phyloP scores from a whole-genome alignment of 2,113 vertebrate species.

The Jacana jacana region DNA sequence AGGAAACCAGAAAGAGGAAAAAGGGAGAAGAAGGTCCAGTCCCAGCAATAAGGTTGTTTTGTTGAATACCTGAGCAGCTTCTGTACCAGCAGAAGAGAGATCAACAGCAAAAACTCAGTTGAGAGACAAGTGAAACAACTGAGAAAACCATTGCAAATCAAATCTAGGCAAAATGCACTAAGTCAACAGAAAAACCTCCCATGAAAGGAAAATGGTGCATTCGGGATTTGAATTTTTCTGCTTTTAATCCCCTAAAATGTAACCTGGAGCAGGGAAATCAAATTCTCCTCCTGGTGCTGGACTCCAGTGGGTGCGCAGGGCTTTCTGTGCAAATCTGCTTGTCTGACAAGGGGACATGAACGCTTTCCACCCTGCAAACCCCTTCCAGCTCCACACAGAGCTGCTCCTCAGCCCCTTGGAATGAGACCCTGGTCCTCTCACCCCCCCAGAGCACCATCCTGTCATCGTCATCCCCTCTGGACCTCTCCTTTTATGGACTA shows the following conservation, averaged over 20 bases:
- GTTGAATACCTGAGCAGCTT: background rate
- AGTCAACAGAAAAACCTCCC: background rate
- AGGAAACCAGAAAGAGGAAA: background rate
- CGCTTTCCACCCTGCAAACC: background rate
- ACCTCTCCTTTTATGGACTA: background rate
- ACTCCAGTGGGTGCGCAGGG: background rate
- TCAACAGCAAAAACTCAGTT: background rate
- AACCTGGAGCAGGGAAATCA: background rate
- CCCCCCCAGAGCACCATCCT: background rate
- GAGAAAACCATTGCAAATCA: background rate
- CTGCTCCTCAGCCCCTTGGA: background rate
- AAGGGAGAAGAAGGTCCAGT: background rate
- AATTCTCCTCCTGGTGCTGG: background rate
- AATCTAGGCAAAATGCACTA: background rate
- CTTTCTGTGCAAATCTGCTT: background rate
- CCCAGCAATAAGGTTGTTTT: background rate
- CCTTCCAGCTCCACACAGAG: background rate
- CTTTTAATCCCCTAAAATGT: background rate
- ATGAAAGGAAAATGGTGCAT: background rate
- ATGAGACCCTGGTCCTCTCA: background rate
- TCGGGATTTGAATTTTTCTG: background rate
- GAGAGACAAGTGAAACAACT: background rate
- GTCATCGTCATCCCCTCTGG: accelerated
- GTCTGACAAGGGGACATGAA: background rate
- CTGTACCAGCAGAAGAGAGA: background rate